Conservation (phyloP, 2,797 vertebrate genomes). For the Pogonophryne albipinna region DNA sequence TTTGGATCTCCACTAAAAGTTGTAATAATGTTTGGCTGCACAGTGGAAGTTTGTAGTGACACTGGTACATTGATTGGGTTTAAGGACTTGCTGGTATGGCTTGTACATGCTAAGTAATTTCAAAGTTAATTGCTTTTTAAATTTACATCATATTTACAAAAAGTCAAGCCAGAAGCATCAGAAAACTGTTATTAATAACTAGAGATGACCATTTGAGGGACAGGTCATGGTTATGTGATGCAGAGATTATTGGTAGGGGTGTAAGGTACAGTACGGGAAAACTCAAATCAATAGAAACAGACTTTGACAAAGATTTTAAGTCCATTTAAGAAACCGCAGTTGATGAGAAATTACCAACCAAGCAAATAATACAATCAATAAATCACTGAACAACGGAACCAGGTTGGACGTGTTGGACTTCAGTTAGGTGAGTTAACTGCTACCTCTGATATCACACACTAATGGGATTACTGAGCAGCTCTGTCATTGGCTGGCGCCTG, state of each 20-base stretch:
- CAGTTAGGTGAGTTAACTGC: not conserved
- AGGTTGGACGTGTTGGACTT: not conserved
- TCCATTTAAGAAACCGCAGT: not conserved
- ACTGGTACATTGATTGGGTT: not conserved
- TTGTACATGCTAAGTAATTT: too few species aligned
- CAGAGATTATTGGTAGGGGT: not conserved
- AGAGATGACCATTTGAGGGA: too few species aligned
- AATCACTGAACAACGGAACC: not conserved
- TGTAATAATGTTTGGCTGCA: not conserved
- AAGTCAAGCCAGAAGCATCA: not conserved
- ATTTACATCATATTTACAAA: too few species aligned
- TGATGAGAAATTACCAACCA: not conserved
- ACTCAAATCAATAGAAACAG: not conserved
- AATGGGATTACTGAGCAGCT: not conserved
- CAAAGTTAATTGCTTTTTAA: not conserved
- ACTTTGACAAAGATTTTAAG: not conserved
- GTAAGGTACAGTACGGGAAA: not conserved
- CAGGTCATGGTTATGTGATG: not conserved
- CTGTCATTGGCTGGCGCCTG: constrained; percentile 50
- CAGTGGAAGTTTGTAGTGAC: not conserved
- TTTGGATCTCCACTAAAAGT: not conserved
- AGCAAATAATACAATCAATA: not conserved
- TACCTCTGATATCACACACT: not conserved
- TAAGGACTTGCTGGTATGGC: not conserved
- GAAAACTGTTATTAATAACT: not conserved